phyloP scores from a whole-genome alignment of 2,888 invertebrate species.

The Nomada fabriciana region DNA sequence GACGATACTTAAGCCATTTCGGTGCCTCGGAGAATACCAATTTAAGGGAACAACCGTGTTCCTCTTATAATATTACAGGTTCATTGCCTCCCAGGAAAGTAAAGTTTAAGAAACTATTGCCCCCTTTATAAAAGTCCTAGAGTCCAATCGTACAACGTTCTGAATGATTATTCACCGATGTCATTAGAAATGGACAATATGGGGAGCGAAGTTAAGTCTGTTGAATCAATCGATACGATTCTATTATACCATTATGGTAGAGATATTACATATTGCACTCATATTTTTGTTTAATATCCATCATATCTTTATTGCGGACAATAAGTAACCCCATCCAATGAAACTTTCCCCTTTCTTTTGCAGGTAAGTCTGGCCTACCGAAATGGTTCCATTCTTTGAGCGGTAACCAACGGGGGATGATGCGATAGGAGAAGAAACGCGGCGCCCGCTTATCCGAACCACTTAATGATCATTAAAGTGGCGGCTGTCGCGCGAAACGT shows the following conservation, averaged over 20 bases:
- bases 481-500: slow-evolving; percentile 70
- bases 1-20: neutral
- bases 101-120: too few relatives aligned
- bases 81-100: too few relatives aligned
- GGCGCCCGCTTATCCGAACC: slow-evolving; percentile 68
- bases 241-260: too few relatives aligned
- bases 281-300: neutral
- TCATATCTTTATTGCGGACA: neutral
- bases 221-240: too few relatives aligned
- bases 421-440: slow-evolving; percentile 51
- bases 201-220: too few relatives aligned
- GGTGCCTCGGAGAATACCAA: neutral
- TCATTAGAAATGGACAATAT: too few relatives aligned
- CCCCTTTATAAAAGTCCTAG: too few relatives aligned
- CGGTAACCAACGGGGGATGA: slow-evolving; percentile 13
- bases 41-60: neutral
- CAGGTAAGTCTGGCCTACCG: slow-evolving; percentile 49
- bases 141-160: too few relatives aligned
- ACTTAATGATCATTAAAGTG: slow-evolving; percentile 75
- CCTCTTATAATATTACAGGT: too few relatives aligned
- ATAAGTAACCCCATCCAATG: neutral
- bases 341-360: slow-evolving; percentile 6
- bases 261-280: too few relatives aligned
- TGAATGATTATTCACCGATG: too few relatives aligned
- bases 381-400: slow-evolving; percentile 10